Evolutionary conservation across 2,113 vertebrate genomes (phyloP).

Genomic region (Columbina picui): DNA sequence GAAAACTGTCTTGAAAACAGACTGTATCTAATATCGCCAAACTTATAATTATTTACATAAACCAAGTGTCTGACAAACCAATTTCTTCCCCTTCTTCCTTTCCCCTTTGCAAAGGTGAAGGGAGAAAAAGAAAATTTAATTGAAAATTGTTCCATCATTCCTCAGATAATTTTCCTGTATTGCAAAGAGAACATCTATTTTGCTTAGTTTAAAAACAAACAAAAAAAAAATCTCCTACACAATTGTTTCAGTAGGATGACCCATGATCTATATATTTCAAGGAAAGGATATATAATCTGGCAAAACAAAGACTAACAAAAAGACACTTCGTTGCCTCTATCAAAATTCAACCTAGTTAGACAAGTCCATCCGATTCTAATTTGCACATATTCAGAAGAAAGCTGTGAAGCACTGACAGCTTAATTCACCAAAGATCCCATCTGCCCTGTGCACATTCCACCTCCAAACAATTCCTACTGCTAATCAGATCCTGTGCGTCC

Average conservation of each 20-base stretch:
- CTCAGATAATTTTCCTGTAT: neutral
- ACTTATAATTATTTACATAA: neutral
- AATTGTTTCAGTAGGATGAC: neutral
- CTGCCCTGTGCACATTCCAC: slow-evolving; percentile 14
- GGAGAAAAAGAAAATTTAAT: neutral
- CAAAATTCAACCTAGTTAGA: neutral
- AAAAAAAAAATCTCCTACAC: neutral
- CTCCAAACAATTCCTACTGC: neutral
- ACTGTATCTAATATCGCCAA: neutral
- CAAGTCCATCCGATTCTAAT: neutral
- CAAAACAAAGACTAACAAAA: neutral
- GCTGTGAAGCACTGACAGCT: neutral
- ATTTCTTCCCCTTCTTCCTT: neutral
- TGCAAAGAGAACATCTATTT: neutral
- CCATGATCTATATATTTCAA: neutral
- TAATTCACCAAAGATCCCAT: slow-evolving; percentile 28
- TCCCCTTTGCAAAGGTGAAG: neutral
- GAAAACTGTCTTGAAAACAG: neutral
- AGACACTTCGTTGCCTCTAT: neutral
- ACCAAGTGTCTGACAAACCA: neutral
- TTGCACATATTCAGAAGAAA: neutral
- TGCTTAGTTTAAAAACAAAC: neutral
- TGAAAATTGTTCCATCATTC: neutral
- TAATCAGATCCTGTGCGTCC: neutral
- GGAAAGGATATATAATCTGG: neutral